Evolutionary conservation across 1,140 invertebrate species (phyloP).

Genomic region (Zaprionus davidi): DNA sequence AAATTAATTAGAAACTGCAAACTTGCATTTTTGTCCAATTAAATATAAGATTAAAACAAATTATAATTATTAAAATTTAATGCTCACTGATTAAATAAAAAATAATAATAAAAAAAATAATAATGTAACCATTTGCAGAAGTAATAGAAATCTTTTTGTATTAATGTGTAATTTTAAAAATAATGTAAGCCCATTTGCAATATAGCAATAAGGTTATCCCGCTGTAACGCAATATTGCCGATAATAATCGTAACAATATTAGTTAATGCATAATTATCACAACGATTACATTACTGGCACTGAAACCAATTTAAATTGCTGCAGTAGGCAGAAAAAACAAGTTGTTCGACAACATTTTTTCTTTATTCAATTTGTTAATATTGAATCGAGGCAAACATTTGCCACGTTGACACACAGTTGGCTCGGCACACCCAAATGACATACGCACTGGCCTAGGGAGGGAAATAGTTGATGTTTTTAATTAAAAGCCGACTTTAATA

Average conservation of each 20-base stretch:
- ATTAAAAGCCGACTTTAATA: slow-evolving; percentile 15
- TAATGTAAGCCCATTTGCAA: not conserved
- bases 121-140: too few relatives aligned
- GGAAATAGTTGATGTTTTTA: slow-evolving; percentile 8
- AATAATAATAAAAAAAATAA: too few relatives aligned
- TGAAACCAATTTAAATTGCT: not conserved
- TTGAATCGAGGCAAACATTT: slow-evolving; percentile 11
- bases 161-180: not conserved
- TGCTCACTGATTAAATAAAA: too few relatives aligned
- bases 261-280: not conserved
- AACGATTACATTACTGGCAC: not conserved
- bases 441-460: not conserved
- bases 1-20: too few relatives aligned
- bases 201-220: too few relatives aligned
- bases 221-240: too few relatives aligned
- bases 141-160: too few relatives aligned
- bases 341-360: not conserved
- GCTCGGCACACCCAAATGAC: not conserved
- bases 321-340: not conserved
- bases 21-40: too few relatives aligned
- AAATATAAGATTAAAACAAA: too few relatives aligned
- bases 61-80: too few relatives aligned
- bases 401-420: too few relatives aligned
- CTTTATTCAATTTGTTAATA: not conserved
- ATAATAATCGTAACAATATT: too few relatives aligned